Base-by-base conservation (phyloP, 2,888 invertebrate genomes). In the Nemotelus nigrinus region DNA sequence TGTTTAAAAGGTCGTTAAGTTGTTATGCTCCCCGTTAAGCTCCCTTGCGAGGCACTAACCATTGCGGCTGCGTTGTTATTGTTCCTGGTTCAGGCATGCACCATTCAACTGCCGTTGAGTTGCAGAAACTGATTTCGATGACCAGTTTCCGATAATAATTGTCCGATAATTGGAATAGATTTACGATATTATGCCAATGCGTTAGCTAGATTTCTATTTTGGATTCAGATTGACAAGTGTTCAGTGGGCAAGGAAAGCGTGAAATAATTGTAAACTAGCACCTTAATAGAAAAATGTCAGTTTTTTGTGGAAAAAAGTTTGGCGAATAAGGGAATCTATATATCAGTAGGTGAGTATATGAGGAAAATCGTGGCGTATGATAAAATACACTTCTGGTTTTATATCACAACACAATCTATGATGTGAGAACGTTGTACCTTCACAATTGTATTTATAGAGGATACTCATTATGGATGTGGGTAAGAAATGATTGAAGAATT, bases 101-200 rank as follows among this genome's bases (percentile, higher is more conserved):
- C 41, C 41, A 3, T 60, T 43, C 41, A 41, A 41, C 60, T 43
- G 3, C 41, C 1, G 7, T 39, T 7, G 25, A 5, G 39, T 39
- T 60, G 57, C 57, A 10, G 3, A 7, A 3, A 41, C 7, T 43
- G 41, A 60, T 60, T 60, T 60, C 25, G 3, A 60, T 60, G 60
- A 41, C 41, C 60, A 60, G 41, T 60, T 60, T 25, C 41, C 43
- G 70, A 70, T 70, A 70, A 70, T 70, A 70, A 70, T 70, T 70
- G 70, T 55, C 53, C 70, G 8, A 43, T 70, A 70, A 70, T 70
- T 70, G 70, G 70, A 43, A 70, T 70, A 41, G 70, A 70, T 70
- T 70, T 70, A 70, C 70, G 70, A 70, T 53, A 70, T 70, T 70
- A 70, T 70, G 70, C 55, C 70, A 70, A 70, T 55, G 39, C 43